These are phyloP conservation scores for Oceanodroma tethys DNA, from an alignment of 2,113 vertebrate species.

Conservation along the genomic window DNA sequence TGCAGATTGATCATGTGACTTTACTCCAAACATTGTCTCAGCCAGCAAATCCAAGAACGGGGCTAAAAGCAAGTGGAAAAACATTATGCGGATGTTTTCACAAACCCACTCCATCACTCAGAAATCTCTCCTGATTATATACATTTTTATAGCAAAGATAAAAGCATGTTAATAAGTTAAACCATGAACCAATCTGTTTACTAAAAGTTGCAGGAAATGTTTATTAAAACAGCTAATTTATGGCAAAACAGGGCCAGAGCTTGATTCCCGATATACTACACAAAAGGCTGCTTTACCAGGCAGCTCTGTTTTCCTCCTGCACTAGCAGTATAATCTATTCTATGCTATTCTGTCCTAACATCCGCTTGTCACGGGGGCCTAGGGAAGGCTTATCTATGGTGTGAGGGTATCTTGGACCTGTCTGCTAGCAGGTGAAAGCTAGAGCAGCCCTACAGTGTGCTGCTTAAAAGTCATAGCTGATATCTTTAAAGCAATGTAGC, in stretches of 20 bases:
- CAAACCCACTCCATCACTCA: not conserved
- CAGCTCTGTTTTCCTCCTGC: not conserved
- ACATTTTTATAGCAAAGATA: constrained; percentile 2
- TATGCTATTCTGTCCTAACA: not conserved
- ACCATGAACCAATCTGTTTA: not conserved
- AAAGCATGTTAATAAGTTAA: constrained; percentile 4
- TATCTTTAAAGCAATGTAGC: not conserved
- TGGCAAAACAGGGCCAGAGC: not conserved
- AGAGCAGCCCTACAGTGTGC: not conserved
- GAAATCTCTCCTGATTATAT: not conserved
- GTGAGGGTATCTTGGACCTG: not conserved
- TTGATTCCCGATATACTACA: not conserved
- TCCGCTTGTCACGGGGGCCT: not conserved
- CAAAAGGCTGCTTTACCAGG: constrained; percentile 7
- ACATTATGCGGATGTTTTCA: constrained; percentile 34
- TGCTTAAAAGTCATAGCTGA: not conserved
- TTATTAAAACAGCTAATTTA: constrained; percentile 15
- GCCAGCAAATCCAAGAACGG: not conserved
- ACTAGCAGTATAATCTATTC: not conserved
- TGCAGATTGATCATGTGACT: constrained; percentile 57
- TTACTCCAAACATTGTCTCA: constrained; percentile 52
- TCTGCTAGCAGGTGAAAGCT: not conserved
- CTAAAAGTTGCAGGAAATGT: not conserved
- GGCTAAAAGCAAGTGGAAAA: constrained; percentile 27
- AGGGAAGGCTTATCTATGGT: not conserved